A percentile compares a stretch with the other conserved stretches of the same genome.
Evolutionary conservation across 2,113 vertebrate genomes (phyloP).

Genomic region (Meriones unguiculatus): DNA sequence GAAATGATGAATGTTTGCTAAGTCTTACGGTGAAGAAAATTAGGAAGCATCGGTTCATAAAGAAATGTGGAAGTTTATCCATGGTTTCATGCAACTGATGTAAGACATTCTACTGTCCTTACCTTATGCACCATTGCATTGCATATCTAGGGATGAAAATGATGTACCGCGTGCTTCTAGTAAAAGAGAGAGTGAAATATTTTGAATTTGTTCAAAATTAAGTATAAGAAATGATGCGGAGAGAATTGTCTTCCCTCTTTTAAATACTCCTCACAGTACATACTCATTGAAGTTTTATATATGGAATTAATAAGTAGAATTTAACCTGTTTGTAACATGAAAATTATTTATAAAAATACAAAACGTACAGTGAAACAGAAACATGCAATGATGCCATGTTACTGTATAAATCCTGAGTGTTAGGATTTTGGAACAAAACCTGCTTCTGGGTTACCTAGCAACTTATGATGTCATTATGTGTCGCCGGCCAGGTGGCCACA

Average conservation of each 20-base stretch:
- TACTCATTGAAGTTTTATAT: background rate
- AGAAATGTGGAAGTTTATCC: background rate
- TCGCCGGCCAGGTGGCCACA: no score
- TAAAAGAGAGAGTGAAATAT: background rate
- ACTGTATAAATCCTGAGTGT: background rate
- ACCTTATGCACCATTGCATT: background rate
- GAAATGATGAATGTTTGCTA: background rate
- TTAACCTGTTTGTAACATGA: background rate
- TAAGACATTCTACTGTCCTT: background rate
- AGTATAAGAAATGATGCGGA: background rate
- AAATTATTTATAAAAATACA: background rate
- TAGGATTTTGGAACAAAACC: no score
- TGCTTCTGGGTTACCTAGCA: no score
- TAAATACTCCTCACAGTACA: background rate
- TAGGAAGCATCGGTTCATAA: background rate
- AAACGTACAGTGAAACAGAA: background rate
- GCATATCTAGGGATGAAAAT: background rate
- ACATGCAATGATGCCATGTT: background rate
- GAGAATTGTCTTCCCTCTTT: background rate
- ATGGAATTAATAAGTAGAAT: background rate
- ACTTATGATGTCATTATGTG: no score
- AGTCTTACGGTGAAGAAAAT: background rate
- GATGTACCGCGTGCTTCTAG: no score
- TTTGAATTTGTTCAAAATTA: background rate
- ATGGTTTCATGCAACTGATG: fast-evolving